Conservation (phyloP, 2,113 vertebrate species). For the Anguilla japonica region DNA sequence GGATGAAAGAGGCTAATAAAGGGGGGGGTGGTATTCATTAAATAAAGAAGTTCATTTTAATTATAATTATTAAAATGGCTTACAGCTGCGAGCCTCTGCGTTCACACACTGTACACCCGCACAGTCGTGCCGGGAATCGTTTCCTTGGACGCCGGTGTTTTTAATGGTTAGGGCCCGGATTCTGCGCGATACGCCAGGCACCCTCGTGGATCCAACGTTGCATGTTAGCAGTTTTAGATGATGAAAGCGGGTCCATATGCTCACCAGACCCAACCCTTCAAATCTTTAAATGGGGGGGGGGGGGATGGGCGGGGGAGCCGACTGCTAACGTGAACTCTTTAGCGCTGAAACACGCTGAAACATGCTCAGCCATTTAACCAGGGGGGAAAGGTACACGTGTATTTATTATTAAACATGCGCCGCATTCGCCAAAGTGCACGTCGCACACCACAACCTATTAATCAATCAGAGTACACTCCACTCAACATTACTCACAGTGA, state of each 20-base stretch:
- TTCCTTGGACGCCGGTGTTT: constrained; percentile 49
- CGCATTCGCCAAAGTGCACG: constrained; percentile 1
- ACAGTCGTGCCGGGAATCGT: not conserved
- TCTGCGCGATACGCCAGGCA: constrained; percentile 57
- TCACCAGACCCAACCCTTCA: constrained; percentile 66
- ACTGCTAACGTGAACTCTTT: not conserved
- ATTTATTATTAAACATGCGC: not conserved
- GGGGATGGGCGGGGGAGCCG: not conserved
- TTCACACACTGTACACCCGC: constrained; percentile 69
- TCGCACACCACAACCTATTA: not conserved
- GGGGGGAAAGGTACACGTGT: not conserved
- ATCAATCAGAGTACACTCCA: not conserved
- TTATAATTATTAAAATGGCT: constrained; percentile 75
- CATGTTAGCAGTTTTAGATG: constrained; percentile 67
- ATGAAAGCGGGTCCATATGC: constrained; percentile 72
- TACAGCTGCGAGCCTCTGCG: constrained; percentile 72
- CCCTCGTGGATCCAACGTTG: constrained; percentile 50
- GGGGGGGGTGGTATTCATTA: constrained; percentile 73
- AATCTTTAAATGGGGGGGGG: constrained; percentile 4
- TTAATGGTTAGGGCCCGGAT: constrained; percentile 55
- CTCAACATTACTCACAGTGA: not conserved
- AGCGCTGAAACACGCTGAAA: not conserved
- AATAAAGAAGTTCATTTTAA: constrained; percentile 64
- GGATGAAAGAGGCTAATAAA: constrained; percentile 66
- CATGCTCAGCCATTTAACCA: not conserved